Conservation (phyloP, 2,888 invertebrate species). For the Limnephilus lunatus region DNA sequence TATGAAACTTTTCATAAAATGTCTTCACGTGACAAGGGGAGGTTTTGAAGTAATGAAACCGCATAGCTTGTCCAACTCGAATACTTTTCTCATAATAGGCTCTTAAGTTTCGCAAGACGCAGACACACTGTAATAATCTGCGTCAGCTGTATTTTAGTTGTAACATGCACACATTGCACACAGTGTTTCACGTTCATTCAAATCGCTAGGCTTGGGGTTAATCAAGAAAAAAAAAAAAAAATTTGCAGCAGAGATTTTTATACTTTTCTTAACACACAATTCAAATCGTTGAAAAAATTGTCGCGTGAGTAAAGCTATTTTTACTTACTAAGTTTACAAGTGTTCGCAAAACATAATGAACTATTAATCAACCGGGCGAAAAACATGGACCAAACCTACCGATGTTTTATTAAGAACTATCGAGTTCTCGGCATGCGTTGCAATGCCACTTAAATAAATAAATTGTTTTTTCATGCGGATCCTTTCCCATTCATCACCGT, state of each 20-base stretch:
- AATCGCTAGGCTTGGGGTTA: neutral
- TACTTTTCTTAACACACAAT: neutral
- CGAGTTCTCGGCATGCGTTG: no score
- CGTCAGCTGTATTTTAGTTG: neutral
- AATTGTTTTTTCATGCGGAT: no score
- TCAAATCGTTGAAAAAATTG: neutral
- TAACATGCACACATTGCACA: neutral
- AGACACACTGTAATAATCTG: neutral
- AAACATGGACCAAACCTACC: no score
- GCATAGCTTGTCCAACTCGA: conserved; percentile 20
- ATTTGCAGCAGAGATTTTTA: no score
- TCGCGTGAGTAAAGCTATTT: no score
- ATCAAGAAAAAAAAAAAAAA: neutral
- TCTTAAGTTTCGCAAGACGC: neutral
- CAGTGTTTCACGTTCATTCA: neutral
- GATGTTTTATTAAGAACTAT: no score
- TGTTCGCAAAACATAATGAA: no score
- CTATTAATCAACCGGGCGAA: no score
- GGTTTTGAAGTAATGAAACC: conserved; percentile 46
- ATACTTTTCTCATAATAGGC: conserved; percentile 38
- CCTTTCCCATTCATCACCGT: no score
- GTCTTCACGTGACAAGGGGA: neutral
- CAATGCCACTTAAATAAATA: no score
- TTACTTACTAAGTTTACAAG: no score
- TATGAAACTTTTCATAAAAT: conserved; percentile 14